Evolutionary conservation across 2,113 vertebrate species (phyloP).

Genomic region (Nycticryphes semicollaris): DNA sequence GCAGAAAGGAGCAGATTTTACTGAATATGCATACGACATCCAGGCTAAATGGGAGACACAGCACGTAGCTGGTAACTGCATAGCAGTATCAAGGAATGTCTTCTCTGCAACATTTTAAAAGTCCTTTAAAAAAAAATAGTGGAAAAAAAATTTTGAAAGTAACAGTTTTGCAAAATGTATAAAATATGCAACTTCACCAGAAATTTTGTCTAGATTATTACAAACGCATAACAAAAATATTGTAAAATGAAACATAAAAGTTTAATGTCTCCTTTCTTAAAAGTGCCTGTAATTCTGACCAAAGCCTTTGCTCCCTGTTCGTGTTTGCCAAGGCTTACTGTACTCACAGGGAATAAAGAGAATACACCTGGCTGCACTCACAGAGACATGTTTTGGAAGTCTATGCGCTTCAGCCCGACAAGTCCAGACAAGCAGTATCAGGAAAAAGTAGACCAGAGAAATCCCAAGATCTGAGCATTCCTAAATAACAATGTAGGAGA

Average conservation of each 20-base stretch:
- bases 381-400: background rate
- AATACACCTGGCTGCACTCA: background rate
- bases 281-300: background rate
- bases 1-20: conserved; percentile 5
- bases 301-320: background rate
- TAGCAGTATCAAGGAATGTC: background rate
- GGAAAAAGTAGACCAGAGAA: background rate
- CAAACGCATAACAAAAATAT: background rate
- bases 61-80: background rate
- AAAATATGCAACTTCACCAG: background rate
- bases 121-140: background rate
- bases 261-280: background rate
- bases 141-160: background rate
- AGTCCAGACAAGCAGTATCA: background rate
- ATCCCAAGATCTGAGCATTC: background rate
- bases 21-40: background rate
- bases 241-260: background rate
- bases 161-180: background rate
- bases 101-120: background rate
- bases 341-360: background rate
- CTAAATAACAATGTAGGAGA: background rate
- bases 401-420: background rate
- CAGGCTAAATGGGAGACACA: background rate
- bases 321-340: background rate
- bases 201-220: background rate